Percentiles rank a stretch among this genome's conserved stretches.
Evolutionary conservation across 2,888 invertebrate species (phyloP).

Genomic region (Drosophila recens): DNA sequence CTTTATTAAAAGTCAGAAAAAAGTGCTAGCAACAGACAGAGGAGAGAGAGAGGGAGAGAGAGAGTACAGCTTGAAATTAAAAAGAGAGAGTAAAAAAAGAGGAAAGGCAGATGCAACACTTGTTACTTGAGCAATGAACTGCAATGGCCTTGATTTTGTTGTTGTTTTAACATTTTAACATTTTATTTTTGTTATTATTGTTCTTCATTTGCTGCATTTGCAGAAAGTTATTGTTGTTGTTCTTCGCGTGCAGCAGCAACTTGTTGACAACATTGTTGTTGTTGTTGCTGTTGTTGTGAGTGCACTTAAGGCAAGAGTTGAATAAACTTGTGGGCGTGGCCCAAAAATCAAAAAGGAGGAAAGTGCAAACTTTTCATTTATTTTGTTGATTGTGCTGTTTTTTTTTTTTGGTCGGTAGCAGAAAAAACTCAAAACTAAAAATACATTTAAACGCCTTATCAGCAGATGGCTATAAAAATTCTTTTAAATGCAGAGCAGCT

Average conservation of each 20-base stretch:
- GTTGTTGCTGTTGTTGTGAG: slow-evolving; percentile 7
- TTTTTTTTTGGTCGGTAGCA: slow-evolving; percentile 31
- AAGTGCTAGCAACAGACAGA: slow-evolving; percentile 12
- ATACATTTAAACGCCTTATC: slow-evolving; percentile 44
- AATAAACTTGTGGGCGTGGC: slow-evolving; percentile 31
- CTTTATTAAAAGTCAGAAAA: neutral
- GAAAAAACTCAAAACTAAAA: slow-evolving; percentile 39
- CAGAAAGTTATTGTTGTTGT: slow-evolving; percentile 22
- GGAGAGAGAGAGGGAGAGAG: neutral
- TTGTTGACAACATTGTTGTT: slow-evolving; percentile 27
- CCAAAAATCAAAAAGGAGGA: neutral
- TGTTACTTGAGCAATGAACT: slow-evolving; percentile 53
- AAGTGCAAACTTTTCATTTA: slow-evolving; percentile 8
- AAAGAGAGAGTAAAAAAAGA: neutral
- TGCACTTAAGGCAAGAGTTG: slow-evolving; percentile 36
- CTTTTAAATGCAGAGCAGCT: slow-evolving; percentile 20
- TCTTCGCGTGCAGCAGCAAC: slow-evolving; percentile 9
- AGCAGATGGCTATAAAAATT: slow-evolving; percentile 35
- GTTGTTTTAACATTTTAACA: slow-evolving; percentile 3
- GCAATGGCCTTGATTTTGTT: slow-evolving; percentile 36
- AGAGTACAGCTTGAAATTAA: neutral
- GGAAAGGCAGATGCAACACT: slow-evolving; percentile 17
- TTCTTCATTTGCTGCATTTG: slow-evolving; percentile 28
- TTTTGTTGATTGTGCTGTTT: neutral
- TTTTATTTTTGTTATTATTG: slow-evolving; percentile 18